These are phyloP conservation scores for Brenthis hecate DNA, from an alignment of 2,888 invertebrate species.

Conservation along the genomic window DNA sequence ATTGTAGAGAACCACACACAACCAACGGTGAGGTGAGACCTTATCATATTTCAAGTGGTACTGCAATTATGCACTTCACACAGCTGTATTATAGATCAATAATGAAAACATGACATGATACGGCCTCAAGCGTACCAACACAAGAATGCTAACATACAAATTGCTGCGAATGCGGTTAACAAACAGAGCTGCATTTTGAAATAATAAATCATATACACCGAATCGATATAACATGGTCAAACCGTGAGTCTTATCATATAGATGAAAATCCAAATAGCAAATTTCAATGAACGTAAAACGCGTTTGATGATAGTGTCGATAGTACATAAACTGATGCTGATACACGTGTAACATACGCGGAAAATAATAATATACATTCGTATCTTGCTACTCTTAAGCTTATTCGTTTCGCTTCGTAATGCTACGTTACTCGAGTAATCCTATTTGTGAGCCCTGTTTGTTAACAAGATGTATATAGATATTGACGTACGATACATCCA, in stretches of 20 bases:
- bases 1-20: neutral
- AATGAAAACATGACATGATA: slow-evolving; percentile 19
- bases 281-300: neutral
- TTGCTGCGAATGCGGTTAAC: slow-evolving; percentile 25
- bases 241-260: no score
- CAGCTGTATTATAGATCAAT: neutral
- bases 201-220: neutral
- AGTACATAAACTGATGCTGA: neutral
- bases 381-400: slow-evolving; percentile 13
- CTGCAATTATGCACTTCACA: neutral
- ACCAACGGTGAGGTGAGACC: slow-evolving; percentile 16
- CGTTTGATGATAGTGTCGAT: neutral
- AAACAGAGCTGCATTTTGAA: slow-evolving; percentile 29
- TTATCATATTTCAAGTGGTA: slow-evolving; percentile 14
- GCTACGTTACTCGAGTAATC: slow-evolving; percentile 31
- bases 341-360: neutral
- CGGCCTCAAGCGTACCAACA: slow-evolving; percentile 14
- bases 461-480: slow-evolving; percentile 55
- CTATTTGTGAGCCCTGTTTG: slow-evolving; percentile 53
- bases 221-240: neutral
- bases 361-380: neutral
- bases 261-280: neutral
- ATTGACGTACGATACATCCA: slow-evolving; percentile 82
- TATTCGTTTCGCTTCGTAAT: slow-evolving; percentile 14
- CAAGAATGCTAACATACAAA: neutral